Evolutionary conservation across 64 coral and sea anemone species (phyloP), one percentile per base, ranked within the genome.

Genomic region (Catalaphyllia jardinei): DNA sequence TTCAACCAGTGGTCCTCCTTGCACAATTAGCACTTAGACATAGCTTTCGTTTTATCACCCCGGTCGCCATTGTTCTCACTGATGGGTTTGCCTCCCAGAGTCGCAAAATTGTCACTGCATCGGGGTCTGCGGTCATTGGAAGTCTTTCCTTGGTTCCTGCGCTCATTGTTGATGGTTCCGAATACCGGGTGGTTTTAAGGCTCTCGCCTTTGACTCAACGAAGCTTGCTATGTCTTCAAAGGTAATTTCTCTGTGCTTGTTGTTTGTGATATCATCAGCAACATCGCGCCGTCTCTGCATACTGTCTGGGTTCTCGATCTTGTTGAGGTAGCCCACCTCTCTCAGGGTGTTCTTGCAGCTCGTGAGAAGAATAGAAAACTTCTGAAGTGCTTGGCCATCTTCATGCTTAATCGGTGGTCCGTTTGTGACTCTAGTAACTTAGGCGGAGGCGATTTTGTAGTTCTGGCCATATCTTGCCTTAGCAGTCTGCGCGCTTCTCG

Each of bases 1-100:
- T 71, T 83, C 24, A 85, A 79, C 92, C 92, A 93, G 78, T 93
- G 86, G 57, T 85, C 18, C 7, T 29, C 50, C 5, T 65, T 84
- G 86, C 87, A 93, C 22, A 76, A 16, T 18, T 31, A 55, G 31
- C 87, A 89, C 15, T 83, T 60, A 46, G 16, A 79, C 18, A 30
- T 74, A 15, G 12, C 29, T 30, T 33, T 82, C 18, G 15, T 39
- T 4, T 0, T 2, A 35, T 35, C 29, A 35, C 13, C 31, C 19
- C 13, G 42, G 38, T 30, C 15, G 0, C 42, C 27, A 30, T 35
- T 75, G 33, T 15, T 1, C 3, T 39, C 13, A 19, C 31, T 19
- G 8, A 38, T 18, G 73, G 4, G 28, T 35, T 16, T n/a, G n/a
- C n/a, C n/a, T 14, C 72, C 69, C 33, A 61, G 62, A 60, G 73